phyloP scores from a whole-genome alignment of 2,113 vertebrate species.

The Ivindomyrus marchei region DNA sequence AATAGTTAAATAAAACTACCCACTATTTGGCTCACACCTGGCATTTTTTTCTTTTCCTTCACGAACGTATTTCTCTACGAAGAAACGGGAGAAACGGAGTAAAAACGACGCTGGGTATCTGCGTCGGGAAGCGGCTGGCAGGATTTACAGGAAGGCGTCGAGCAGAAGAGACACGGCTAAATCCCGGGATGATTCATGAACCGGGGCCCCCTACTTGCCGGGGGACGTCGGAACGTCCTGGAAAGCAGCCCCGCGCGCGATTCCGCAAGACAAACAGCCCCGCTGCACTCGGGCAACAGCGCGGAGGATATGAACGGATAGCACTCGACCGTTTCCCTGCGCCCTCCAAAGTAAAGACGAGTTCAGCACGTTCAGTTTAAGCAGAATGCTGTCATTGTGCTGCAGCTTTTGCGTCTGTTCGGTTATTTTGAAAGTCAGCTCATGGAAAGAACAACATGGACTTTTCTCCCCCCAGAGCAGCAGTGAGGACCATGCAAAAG shows the following conservation, averaged over 20 bases:
- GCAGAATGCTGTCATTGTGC: constrained; percentile 29
- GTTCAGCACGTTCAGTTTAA: constrained; percentile 21
- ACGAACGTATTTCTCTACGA: background rate
- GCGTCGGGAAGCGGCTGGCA: background rate
- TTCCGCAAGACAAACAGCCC: constrained; percentile 3
- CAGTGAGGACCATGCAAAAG: background rate
- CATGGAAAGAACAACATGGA: constrained; percentile 32
- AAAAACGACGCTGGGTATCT: constrained; percentile 19
- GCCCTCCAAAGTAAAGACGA: constrained; percentile 29
- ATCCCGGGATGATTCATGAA: constrained; percentile 12
- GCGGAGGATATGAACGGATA: constrained; percentile 4
- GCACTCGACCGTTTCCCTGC: constrained; percentile 14
- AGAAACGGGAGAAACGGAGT: background rate
- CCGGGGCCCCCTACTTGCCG: background rate
- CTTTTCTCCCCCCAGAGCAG: background rate
- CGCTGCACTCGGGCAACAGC: background rate
- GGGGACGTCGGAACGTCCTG: background rate
- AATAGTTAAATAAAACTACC: background rate
- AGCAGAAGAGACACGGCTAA: background rate
- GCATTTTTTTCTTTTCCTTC: background rate
- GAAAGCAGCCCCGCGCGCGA: background rate
- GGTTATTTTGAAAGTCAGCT: constrained; percentile 28
- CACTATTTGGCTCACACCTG: background rate
- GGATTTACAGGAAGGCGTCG: constrained; percentile 31
- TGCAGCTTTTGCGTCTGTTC: constrained; percentile 11